Conservation (phyloP, 2,888 invertebrate genomes). For the Xylota sylvarum region DNA sequence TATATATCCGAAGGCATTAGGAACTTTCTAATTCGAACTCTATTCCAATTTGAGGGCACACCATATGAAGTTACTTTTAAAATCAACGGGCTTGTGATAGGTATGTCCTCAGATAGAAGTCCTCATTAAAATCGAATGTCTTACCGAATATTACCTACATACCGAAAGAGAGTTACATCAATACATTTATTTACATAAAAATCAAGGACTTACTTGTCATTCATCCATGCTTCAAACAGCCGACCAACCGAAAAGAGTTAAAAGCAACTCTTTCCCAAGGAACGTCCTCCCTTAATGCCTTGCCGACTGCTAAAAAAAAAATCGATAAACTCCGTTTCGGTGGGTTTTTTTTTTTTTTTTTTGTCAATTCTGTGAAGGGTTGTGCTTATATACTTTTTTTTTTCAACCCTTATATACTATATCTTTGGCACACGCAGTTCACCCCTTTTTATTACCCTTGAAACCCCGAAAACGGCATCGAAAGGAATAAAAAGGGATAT, state of each 20-base stretch:
- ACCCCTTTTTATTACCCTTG: slow-evolving; percentile 69
- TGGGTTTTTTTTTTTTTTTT: not conserved
- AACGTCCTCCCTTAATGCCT: not conserved
- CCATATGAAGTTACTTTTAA: too few relatives aligned
- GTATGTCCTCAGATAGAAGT: too few relatives aligned
- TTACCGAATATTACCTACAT: too few relatives aligned
- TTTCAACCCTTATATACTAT: slow-evolving; percentile 24
- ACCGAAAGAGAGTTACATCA: too few relatives aligned
- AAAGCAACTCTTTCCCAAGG: not conserved
- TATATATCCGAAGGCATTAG: too few relatives aligned
- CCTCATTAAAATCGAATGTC: too few relatives aligned
- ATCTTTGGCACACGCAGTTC: slow-evolving; percentile 34
- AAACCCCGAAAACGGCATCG: slow-evolving; percentile 38
- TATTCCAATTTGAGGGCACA: too few relatives aligned
- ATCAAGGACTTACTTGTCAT: too few relatives aligned
- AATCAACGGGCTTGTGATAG: too few relatives aligned
- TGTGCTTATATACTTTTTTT: slow-evolving; percentile 32
- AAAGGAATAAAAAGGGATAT: slow-evolving; percentile 25
- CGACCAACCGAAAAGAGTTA: slow-evolving; percentile 42
- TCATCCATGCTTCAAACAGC: not conserved
- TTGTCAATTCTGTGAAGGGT: slow-evolving; percentile 10
- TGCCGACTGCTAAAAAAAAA: too few relatives aligned
- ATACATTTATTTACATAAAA: too few relatives aligned
- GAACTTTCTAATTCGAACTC: too few relatives aligned
- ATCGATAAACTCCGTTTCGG: slow-evolving; percentile 13